Evolutionary conservation across 2,888 invertebrate species (phyloP).

Genomic region (Pinctada fucata): DNA sequence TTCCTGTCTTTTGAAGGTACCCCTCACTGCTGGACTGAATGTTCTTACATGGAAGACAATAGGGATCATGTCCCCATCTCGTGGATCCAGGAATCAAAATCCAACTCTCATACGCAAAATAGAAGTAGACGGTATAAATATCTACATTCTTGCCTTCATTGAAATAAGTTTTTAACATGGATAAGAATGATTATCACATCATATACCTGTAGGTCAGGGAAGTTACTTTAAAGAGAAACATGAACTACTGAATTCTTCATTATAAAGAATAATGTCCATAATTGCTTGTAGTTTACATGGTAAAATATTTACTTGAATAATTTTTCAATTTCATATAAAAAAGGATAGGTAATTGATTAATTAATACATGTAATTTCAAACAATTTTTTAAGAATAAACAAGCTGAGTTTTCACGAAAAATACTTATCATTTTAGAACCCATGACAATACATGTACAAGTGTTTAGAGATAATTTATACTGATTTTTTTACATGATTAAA

Average conservation of each 20-base stretch:
- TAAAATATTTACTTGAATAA: no score
- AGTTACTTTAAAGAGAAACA: not conserved
- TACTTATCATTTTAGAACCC: no score
- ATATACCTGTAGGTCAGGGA: not conserved
- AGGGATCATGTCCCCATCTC: slow-evolving; percentile 71
- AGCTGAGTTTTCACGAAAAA: no score
- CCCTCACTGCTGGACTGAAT: slow-evolving; percentile 79
- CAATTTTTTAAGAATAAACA: no score
- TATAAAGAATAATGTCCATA: not conserved
- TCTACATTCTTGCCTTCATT: not conserved
- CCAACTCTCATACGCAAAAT: slow-evolving; percentile 78
- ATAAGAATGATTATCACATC: not conserved
- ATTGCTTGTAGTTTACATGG: no score
- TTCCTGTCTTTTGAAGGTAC: slow-evolving; percentile 58
- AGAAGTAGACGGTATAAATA: slow-evolving; percentile 61
- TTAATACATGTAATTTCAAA: no score
- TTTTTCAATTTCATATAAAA: no score
- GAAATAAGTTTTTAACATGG: no score
- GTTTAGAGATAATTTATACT: no score
- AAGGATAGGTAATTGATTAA: no score
- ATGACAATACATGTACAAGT: no score
- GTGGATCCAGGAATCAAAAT: slow-evolving; percentile 70
- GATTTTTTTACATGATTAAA: no score
- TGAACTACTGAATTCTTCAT: not conserved
- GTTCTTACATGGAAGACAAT: slow-evolving; percentile 80